phyloP scores from a whole-genome alignment of 2,797 vertebrate species.

The Pseudomugil tenellus region DNA sequence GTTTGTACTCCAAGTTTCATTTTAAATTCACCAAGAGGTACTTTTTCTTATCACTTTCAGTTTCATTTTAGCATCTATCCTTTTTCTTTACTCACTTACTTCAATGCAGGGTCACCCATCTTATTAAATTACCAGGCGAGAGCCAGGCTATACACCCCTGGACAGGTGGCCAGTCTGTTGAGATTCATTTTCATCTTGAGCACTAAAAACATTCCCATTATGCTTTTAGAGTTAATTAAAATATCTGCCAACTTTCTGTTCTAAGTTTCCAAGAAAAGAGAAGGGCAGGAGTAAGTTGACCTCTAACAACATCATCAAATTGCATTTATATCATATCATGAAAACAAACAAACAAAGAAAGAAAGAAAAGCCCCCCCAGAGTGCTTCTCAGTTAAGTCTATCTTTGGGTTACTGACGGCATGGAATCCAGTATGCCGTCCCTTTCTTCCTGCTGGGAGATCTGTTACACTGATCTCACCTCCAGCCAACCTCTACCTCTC shows the following conservation, averaged over 20 bases:
- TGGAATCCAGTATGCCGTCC: slow-evolving; percentile 35
- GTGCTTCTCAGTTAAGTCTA: slow-evolving; percentile 18
- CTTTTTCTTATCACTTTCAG: slow-evolving; percentile 12
- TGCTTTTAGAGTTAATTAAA: neutral
- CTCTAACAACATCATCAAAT: neutral
- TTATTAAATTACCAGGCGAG: too few relatives aligned
- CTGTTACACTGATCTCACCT: slow-evolving; percentile 67
- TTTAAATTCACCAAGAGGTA: slow-evolving; percentile 2
- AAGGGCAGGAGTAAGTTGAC: neutral
- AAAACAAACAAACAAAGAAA: neutral
- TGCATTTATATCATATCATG: neutral
- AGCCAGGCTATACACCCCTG: too few relatives aligned
- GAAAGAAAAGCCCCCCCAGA: neutral
- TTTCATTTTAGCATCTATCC: neutral
- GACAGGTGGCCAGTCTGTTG: neutral
- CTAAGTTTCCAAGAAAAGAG: neutral
- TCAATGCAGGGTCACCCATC: neutral
- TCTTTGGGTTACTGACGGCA: slow-evolving; percentile 12
- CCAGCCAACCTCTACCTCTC: slow-evolving; percentile 64
- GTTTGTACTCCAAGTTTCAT: neutral
- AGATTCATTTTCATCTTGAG: neutral
- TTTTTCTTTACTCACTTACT: neutral
- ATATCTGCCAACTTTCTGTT: neutral
- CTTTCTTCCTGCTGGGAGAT: slow-evolving; percentile 65
- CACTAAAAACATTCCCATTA: neutral